These are phyloP conservation scores for Conops quadrifasciatus DNA, from an alignment of 2,888 invertebrate genomes.

Conservation along the genomic window DNA sequence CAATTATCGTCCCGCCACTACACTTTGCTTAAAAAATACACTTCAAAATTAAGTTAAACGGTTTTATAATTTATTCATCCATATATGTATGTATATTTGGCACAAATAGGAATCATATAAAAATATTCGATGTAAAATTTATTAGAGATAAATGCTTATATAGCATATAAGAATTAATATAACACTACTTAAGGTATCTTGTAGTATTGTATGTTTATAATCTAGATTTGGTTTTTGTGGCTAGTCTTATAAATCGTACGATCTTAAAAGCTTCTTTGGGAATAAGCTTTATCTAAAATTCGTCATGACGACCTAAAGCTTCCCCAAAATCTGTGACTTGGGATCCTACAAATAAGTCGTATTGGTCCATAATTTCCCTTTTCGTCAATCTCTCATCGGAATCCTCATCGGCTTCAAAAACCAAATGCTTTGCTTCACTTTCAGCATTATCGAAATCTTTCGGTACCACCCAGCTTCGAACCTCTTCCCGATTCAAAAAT, in stretches of 20 bases:
- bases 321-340: conserved; percentile 99
- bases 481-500: conserved; percentile 86
- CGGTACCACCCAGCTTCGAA: conserved; percentile 93
- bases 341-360: conserved; percentile 97
- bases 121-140: not conserved
- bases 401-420: conserved; percentile 93
- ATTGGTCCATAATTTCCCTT: conserved; percentile 91
- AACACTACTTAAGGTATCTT: not conserved
- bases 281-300: conserved; percentile 73
- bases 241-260: no score
- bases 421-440: conserved; percentile 94
- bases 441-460: conserved; percentile 96
- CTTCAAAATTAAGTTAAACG: no score
- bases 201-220: no score
- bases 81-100: conserved; percentile 1
- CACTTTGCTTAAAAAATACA: no score
- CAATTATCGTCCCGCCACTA: no score
- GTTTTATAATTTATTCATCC: no score
- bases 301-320: conserved; percentile 92
- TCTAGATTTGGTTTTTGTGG: no score
- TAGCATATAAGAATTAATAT: not conserved
- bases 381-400: conserved; percentile 89
- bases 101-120: not conserved
- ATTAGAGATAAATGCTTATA: not conserved
- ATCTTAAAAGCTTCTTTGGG: no score